Conservation (phyloP, 2,888 invertebrate genomes). For the Alviniconcha strummeri region DNA sequence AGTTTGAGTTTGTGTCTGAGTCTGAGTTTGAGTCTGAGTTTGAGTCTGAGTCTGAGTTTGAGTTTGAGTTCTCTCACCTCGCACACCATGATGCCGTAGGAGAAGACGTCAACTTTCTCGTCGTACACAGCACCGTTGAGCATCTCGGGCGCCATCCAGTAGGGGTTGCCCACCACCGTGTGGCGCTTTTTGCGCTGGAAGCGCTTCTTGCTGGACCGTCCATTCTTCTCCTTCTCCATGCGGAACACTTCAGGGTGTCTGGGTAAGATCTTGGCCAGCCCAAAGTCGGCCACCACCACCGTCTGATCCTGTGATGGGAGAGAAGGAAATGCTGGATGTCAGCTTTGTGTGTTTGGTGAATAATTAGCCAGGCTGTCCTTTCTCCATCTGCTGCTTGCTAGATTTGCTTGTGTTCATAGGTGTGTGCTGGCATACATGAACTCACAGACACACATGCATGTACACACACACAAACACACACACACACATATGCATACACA, state of each 20-base stretch:
- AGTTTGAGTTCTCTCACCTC: slow-evolving; percentile 79
- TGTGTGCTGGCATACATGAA: too few species aligned
- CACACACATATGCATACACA: too few species aligned
- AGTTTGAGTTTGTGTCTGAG: too few species aligned
- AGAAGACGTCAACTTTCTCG: slow-evolving; percentile 96
- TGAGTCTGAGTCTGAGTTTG: too few species aligned
- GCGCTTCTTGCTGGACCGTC: slow-evolving; percentile 66
- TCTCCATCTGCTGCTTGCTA: too few species aligned
- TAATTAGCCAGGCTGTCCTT: too few species aligned
- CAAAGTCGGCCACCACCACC: slow-evolving; percentile 97
- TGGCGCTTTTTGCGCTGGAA: slow-evolving; percentile 88
- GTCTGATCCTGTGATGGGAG: slow-evolving; percentile 82
- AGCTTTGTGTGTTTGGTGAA: too few species aligned
- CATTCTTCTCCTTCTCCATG: slow-evolving; percentile 29
- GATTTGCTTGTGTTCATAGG: too few species aligned
- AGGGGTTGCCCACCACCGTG: slow-evolving; percentile 97
- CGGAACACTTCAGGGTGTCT: slow-evolving; percentile 42
- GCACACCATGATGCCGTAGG: slow-evolving; percentile 94
- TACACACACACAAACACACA: too few species aligned
- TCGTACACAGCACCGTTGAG: slow-evolving; percentile 97
- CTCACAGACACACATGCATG: too few species aligned
- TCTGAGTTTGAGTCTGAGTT: too few species aligned
- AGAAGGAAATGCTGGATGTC: background rate
- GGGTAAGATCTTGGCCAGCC: slow-evolving; percentile 83
- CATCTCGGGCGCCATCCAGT: slow-evolving; percentile 99